These are phyloP conservation scores for Listronotus oregonensis DNA, from an alignment of 1,140 invertebrate genomes.

Conservation along the genomic window DNA sequence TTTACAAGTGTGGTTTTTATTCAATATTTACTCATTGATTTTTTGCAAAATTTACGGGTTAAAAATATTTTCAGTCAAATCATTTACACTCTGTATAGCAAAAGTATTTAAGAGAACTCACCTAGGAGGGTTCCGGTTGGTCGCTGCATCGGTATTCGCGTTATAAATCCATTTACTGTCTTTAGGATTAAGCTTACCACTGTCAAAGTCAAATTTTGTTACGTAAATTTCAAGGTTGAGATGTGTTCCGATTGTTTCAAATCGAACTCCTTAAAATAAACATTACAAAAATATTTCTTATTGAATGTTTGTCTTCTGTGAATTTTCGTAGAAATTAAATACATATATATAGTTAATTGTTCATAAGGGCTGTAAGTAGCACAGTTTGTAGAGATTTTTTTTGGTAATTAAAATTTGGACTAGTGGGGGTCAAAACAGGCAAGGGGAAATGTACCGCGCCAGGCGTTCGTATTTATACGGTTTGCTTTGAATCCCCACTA, in stretches of 20 bases:
- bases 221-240: constrained; percentile 23
- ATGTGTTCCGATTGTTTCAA: constrained; percentile 1
- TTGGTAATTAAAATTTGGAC: too few relatives aligned
- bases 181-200: not conserved
- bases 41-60: too few relatives aligned
- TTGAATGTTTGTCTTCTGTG: not conserved
- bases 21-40: not conserved
- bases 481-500: too few relatives aligned
- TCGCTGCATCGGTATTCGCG: constrained; percentile 1
- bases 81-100: too few relatives aligned
- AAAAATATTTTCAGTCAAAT: too few relatives aligned
- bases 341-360: not conserved
- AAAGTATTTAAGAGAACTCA: too few relatives aligned
- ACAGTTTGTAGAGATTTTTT: too few relatives aligned
- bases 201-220: constrained; percentile 18
- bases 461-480: too few relatives aligned
- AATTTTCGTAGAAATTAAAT: constrained; percentile 12
- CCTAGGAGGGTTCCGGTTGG: not conserved
- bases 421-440: too few relatives aligned
- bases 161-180: constrained; percentile 11
- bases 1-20: too few relatives aligned
- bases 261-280: constrained; percentile 18
- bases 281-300: not conserved
- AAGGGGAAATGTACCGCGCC: too few relatives aligned
- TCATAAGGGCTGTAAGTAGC: not conserved